Evolutionary conservation across 2,113 vertebrate species (phyloP), one percentile per base, ranked within the genome.

Genomic region (Ciconia maguari): DNA sequence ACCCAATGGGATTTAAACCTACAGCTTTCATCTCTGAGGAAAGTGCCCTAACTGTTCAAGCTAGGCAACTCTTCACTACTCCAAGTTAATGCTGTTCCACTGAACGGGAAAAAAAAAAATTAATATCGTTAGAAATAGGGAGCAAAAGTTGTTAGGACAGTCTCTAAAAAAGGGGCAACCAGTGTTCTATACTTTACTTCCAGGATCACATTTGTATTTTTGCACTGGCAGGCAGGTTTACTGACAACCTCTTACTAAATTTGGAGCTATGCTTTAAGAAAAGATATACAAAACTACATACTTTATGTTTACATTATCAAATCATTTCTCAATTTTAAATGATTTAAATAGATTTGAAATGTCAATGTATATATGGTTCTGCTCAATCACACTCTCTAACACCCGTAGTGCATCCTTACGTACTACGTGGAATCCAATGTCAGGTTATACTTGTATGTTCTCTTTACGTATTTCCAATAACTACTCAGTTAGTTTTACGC

Each of bases 381-480:
- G 42, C 36, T 68, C 46, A 62, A 4, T 25, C 26, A 29, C 7
- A 22, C 19, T 21, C 9, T 30, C 46, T 20, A 83, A 49, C 13
- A 22, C 7, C 13, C 2, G 3, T 10, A 69, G 13, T 8, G 19
- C 12, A 64, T 38, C 18, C 10, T 69, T 21, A 38, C 1, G 0
- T 27, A 9, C 27, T 26, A 21, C 1, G 1, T 0, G 38, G 42
- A 66, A 58, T 34, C 11, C n/a, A 69, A 7, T 8, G 27, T n/a
- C 69, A 87, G 24, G 16, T 60, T 25, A 38, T 17, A 8, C 8
- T 78, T 57, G 7, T 46, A 27, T 25, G 19, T 34, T 55, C n/a
- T 77, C 36, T 62, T 62, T 25, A 46, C 3, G 0, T 41, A 41
- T 58, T 71, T 49, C 32, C 48, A 60, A 3, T 7, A 72, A 77